These are phyloP conservation scores for Ectemnius continuus DNA, from an alignment of 2,888 invertebrate species.

Conservation along the genomic window DNA sequence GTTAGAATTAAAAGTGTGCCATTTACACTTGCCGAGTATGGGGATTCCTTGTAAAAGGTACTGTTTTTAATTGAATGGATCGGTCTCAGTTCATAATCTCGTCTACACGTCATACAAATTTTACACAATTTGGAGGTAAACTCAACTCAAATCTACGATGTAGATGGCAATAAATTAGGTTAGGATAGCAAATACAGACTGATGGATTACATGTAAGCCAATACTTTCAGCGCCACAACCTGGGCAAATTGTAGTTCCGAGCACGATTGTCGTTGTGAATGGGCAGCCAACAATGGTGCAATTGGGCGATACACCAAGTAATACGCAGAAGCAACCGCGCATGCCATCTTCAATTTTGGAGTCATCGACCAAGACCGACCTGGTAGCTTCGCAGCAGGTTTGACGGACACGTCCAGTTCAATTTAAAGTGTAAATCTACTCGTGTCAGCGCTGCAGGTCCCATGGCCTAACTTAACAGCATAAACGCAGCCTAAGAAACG, in stretches of 20 bases:
- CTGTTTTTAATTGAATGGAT: no score
- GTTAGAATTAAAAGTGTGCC: no score
- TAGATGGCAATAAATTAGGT: no score
- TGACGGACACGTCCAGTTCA: slow-evolving; percentile 66
- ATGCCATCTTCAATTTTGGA: slow-evolving; percentile 72
- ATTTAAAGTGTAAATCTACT: slow-evolving; percentile 41
- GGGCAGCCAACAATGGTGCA: slow-evolving; percentile 77
- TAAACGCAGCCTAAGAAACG: slow-evolving; percentile 21
- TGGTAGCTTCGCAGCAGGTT: slow-evolving; percentile 75
- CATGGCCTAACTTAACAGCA: slow-evolving; percentile 23
- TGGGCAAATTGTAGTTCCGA: slow-evolving; percentile 78
- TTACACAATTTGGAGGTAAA: no score
- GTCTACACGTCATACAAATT: no score
- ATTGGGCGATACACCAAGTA: slow-evolving; percentile 51
- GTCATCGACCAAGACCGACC: slow-evolving; percentile 75
- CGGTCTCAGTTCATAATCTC: no score
- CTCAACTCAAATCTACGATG: no score
- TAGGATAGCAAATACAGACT: no score
- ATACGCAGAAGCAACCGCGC: slow-evolving; percentile 72
- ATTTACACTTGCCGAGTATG: no score
- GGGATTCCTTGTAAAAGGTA: no score
- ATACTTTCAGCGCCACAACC: slow-evolving; percentile 64
- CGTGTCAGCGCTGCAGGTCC: slow-evolving; percentile 16
- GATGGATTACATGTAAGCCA: no score
- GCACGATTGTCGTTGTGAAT: slow-evolving; percentile 79